phyloP scores from a whole-genome alignment of 1,140 invertebrate species.

The Tribolium castaneum region DNA sequence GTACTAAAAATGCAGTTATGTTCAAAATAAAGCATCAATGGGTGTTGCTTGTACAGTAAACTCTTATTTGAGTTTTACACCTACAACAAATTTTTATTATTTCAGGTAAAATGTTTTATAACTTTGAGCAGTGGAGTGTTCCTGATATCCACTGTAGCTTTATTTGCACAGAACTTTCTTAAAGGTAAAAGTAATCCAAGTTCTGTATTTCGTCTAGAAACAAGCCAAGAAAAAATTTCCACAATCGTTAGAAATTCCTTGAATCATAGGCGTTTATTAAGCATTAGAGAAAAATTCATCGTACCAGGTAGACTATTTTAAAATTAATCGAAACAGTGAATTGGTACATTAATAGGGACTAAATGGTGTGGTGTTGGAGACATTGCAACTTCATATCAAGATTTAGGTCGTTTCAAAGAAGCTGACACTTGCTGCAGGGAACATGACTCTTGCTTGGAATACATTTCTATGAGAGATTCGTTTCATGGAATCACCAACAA shows the following conservation, averaged over 20 bases:
- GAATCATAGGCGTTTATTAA: background rate
- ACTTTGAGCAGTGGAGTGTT: no score
- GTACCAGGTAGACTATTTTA: background rate
- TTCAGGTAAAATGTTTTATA: constrained; percentile 46
- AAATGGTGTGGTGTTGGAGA: constrained; percentile 72
- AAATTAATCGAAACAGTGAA: background rate
- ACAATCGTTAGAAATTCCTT: no score
- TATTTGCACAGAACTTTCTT: no score
- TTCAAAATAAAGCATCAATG: no score
- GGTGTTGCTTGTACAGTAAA: no score
- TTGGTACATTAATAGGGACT: constrained; percentile 62
- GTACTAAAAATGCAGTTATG: no score
- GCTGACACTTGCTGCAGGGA: constrained; percentile 68
- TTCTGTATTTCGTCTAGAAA: no score
- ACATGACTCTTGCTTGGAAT: constrained; percentile 59
- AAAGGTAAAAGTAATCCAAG: no score
- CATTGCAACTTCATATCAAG: constrained; percentile 62
- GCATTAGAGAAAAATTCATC: background rate
- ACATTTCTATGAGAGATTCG: constrained; percentile 47
- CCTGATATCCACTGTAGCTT: no score
- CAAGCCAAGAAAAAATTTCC: no score
- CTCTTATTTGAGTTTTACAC: constrained; percentile 60
- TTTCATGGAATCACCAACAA: background rate
- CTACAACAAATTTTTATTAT: background rate
- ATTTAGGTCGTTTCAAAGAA: constrained; percentile 66